Percentiles rank a stretch among this genome's conserved stretches.
Conservation (phyloP, 2,888 invertebrate genomes). For the Sericinus montela region DNA sequence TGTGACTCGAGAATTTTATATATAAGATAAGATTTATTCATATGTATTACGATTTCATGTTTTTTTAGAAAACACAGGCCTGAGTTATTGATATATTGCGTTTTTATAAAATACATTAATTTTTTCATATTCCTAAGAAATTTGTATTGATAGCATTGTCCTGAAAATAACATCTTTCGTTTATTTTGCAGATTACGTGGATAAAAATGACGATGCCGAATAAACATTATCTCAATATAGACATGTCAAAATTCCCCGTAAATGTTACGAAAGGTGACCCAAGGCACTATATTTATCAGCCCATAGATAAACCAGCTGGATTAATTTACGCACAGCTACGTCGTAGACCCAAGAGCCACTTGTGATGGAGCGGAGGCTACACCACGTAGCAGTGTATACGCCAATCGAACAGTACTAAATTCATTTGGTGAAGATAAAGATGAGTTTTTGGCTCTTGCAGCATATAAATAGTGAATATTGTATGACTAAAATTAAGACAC, state of each 20-base stretch:
- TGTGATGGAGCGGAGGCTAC: slow-evolving; percentile 47
- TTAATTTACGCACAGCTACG: slow-evolving; percentile 86
- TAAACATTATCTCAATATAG: slow-evolving; percentile 88
- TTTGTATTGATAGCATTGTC: too few relatives aligned
- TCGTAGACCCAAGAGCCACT: slow-evolving; percentile 77
- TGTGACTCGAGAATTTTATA: too few relatives aligned
- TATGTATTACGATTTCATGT: too few relatives aligned
- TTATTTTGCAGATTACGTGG: slow-evolving; percentile 79
- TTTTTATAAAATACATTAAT: too few relatives aligned
- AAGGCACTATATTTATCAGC: slow-evolving; percentile 84
- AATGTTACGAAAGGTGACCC: slow-evolving; percentile 82
- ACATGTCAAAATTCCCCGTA: slow-evolving; percentile 85
- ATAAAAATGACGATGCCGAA: slow-evolving; percentile 90
- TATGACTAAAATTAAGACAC: too few relatives aligned
- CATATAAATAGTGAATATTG: too few relatives aligned
- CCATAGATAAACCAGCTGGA: slow-evolving; percentile 88
- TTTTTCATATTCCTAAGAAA: too few relatives aligned
- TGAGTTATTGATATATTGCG: too few relatives aligned
- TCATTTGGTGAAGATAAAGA: too few relatives aligned
- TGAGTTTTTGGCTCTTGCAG: too few relatives aligned
- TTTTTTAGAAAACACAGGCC: too few relatives aligned
- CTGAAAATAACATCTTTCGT: background rate
- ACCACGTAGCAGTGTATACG: background rate
- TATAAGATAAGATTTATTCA: too few relatives aligned
- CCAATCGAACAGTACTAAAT: background rate